These are phyloP conservation scores for Sterrhoptilus dennistouni DNA, from an alignment of 2,113 vertebrate species.

Conservation along the genomic window DNA sequence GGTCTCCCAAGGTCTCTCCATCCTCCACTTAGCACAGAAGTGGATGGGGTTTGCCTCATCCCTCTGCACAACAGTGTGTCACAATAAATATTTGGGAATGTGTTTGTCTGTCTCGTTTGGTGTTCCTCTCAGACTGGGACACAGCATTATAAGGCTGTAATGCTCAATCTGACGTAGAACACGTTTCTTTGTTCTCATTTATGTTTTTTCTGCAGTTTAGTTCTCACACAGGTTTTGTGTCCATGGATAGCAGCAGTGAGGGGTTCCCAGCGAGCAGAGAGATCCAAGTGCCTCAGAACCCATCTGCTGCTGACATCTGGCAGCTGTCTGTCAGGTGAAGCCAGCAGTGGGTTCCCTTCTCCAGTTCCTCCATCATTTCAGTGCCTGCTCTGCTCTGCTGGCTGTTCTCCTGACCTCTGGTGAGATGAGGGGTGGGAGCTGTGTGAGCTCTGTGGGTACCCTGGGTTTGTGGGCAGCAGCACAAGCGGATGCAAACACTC, in stretches of 20 bases:
- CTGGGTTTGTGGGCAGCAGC: not conserved
- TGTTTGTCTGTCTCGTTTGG: not conserved
- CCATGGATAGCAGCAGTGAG: not conserved
- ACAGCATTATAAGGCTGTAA: not conserved
- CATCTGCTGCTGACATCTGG: not conserved
- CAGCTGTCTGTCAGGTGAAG: not conserved
- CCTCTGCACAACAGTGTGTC: not conserved
- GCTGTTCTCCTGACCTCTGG: not conserved
- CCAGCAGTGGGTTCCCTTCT: not conserved
- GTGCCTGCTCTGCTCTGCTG: rapidly evolving
- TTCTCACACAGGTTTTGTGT: not conserved
- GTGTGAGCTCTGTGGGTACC: not conserved
- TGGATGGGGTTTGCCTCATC: not conserved
- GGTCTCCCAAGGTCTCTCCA: not conserved
- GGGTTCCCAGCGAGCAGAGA: not conserved
- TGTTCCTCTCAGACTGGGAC: not conserved
- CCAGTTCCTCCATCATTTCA: not conserved
- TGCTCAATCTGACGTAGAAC: not conserved
- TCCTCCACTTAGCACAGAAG: not conserved
- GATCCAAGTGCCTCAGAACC: not conserved
- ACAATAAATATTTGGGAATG: not conserved
- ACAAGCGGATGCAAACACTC: rapidly evolving
- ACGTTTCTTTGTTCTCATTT: rapidly evolving
- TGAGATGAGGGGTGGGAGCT: not conserved
- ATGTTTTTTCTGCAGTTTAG: not conserved